phyloP scores from a whole-genome alignment of 1,140 invertebrate species.

The Polypedilum vanderplanki region DNA sequence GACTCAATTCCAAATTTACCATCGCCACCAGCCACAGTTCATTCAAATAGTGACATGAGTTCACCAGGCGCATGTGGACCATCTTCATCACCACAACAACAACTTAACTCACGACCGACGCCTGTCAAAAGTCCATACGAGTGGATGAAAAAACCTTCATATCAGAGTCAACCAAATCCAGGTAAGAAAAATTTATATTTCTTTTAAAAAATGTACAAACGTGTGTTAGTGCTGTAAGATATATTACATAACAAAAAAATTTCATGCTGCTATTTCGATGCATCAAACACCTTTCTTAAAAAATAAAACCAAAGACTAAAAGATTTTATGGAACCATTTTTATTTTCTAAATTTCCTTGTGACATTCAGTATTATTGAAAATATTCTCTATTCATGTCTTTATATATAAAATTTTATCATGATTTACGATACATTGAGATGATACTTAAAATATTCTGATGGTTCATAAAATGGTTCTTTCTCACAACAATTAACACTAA shows the following conservation, averaged over 20 bases:
- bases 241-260: not conserved
- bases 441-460: not conserved
- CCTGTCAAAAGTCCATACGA: constrained; percentile 70
- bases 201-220: not conserved
- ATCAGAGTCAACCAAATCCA: constrained; percentile 72
- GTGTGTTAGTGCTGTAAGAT: not conserved
- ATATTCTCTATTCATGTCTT: not conserved
- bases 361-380: too few relatives aligned
- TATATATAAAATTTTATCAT: not conserved
- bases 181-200: constrained; percentile 54
- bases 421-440: constrained; percentile 5
- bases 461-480: constrained; percentile 18
- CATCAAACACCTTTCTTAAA: not conserved
- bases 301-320: not conserved
- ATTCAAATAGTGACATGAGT: constrained; percentile 58
- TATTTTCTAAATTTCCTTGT: not conserved
- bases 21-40: constrained; percentile 55
- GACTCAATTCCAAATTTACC: constrained; percentile 43
- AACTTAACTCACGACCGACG: constrained; percentile 48
- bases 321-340: not conserved
- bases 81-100: constrained; percentile 37
- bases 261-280: not conserved
- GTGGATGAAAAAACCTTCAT: constrained; percentile 84
- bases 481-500: constrained; percentile 4
- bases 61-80: constrained; percentile 52